Base-by-base conservation (phyloP, 2,888 invertebrate genomes). In the Tiphia femorata region DNA sequence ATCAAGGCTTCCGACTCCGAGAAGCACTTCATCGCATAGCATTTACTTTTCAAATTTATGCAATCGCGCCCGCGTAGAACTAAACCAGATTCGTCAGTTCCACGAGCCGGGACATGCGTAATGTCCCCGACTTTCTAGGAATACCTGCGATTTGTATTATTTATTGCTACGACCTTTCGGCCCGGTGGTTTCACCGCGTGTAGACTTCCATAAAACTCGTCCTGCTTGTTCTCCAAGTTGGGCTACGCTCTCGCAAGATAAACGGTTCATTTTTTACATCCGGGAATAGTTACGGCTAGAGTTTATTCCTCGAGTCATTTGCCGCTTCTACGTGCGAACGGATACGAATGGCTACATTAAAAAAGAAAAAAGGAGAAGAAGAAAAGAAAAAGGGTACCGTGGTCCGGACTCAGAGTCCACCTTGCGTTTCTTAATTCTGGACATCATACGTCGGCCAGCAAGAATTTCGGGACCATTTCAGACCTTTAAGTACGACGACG, bases 101-200 rank as follows among this genome's bases (percentile, higher is more conserved):
- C 41, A 55, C 55, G 61, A 63, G 61, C 67, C 61, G 59, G 64
- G 61, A 70, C 71, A 72, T 66, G 72, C 69, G 69, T 68, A 73
- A 72, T 73, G 73, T 74, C 72, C 70, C 71, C 68, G 58, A 72
- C 72, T 66, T 68, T 73, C 73, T 73, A 69, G 71, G 67, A 73
- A 75, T 64, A 70, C 67, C 67, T 71, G 72, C 72, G 67, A 75
- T 65, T 70, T 55, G 67, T 73, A 79, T 81, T 81, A 82, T 82
- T 82, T 82, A 82, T 81, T 78, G 76, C 78, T 64, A 64, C 75
- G 79, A 77, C 80, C 79, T 79, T 78, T 79, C 72, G 72, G 75
- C 77, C 73, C 70, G 69, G 64, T 72, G 67, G 75, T 80, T 79
- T 77, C 73, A 75, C 76, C 75, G 67, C 75, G 70, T 71, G 67